phyloP scores from a whole-genome alignment of 2,888 invertebrate species.

The Lamellibrachia columna region DNA sequence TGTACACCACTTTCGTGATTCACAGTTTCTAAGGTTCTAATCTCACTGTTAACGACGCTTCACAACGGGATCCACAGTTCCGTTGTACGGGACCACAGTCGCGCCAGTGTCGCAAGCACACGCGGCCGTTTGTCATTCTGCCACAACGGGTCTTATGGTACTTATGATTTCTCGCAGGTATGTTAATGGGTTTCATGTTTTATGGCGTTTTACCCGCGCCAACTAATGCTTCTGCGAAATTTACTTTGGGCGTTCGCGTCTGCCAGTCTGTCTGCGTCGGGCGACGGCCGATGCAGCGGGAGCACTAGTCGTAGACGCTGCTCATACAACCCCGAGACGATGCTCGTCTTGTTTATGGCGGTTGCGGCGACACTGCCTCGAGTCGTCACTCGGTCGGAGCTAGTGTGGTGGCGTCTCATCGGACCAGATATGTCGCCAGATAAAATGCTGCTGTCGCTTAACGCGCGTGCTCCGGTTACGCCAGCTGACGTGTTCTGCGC shows the following conservation, averaged over 20 bases:
- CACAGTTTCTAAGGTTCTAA: not conserved
- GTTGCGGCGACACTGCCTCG: not conserved
- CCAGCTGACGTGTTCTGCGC: not conserved
- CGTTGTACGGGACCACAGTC: not conserved
- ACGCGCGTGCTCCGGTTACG: not conserved
- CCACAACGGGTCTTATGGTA: not conserved
- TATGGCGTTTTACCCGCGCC: slow-evolving; percentile 11
- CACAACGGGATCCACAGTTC: not conserved
- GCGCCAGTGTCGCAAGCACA: not conserved
- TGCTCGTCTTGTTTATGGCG: not conserved
- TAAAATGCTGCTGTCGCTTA: not conserved
- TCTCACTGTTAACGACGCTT: not conserved
- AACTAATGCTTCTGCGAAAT: not conserved
- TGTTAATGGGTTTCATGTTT: slow-evolving; percentile 16
- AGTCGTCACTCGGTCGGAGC: not conserved
- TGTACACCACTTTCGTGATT: not conserved
- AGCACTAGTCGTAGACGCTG: not conserved
- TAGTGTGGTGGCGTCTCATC: not conserved
- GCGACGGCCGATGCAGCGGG: not conserved
- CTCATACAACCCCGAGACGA: not conserved
- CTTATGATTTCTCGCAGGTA: slow-evolving; percentile 16
- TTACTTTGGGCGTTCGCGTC: slow-evolving; percentile 9
- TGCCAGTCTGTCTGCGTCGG: not conserved
- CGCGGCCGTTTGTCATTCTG: not conserved
- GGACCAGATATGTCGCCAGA: not conserved